Conservation (phyloP, 2,888 invertebrate genomes). For the Apotomis turbidana region DNA sequence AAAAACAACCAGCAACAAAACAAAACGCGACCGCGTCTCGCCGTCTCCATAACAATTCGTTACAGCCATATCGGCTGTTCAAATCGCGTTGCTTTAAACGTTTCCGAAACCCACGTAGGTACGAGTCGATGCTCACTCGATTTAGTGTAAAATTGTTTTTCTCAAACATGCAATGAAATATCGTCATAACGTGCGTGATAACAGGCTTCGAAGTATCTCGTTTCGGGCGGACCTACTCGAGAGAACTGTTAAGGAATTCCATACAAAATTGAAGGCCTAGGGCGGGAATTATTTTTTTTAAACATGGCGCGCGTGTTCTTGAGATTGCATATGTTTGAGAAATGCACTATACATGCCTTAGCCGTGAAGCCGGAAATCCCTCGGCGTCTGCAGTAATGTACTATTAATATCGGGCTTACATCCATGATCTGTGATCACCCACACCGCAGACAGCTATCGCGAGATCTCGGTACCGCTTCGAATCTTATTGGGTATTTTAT, state of each 20-base stretch:
- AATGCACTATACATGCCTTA: too few relatives aligned
- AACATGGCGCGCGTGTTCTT: too few relatives aligned
- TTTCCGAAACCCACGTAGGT: conserved; percentile 34
- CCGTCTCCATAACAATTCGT: conserved; percentile 38
- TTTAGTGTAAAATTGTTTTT: conserved; percentile 37
- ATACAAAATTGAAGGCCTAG: too few relatives aligned
- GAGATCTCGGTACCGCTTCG: conserved; percentile 34
- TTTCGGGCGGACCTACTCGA: too few relatives aligned
- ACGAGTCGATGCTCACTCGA: conserved; percentile 14
- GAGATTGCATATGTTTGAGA: too few relatives aligned
- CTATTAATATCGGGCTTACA: too few relatives aligned
- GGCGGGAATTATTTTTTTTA: too few relatives aligned
- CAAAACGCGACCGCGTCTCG: conserved; percentile 28
- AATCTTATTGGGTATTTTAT: conserved; percentile 34
- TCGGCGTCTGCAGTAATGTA: too few relatives aligned
- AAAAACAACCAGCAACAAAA: conserved; percentile 22
- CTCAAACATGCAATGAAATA: conserved; percentile 5
- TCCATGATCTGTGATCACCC: conserved; percentile 20
- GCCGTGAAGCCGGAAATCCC: too few relatives aligned
- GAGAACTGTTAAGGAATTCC: too few relatives aligned
- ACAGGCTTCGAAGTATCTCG: too few relatives aligned
- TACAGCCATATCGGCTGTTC: conserved; percentile 37
- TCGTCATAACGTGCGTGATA: too few relatives aligned
- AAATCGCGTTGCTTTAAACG: conserved; percentile 37
- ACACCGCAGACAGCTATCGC: conserved; percentile 33